phyloP scores from a whole-genome alignment of 1,140 invertebrate species.

The Cataglyphis hispanica region DNA sequence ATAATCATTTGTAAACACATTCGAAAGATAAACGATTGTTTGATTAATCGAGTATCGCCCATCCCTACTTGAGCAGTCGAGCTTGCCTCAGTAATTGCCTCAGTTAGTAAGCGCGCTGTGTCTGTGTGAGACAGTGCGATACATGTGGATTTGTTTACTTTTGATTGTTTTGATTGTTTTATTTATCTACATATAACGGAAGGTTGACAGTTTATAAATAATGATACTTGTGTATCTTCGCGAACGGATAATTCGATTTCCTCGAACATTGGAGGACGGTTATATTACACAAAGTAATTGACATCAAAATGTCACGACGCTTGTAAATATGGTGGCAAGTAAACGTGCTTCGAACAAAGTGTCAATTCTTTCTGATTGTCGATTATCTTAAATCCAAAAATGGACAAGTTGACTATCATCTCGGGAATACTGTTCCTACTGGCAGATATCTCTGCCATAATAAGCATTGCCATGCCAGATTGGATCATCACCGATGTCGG shows the following conservation, averaged over 20 bases:
- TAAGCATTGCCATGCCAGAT: conserved; percentile 97
- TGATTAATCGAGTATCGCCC: not conserved
- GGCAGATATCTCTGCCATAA: conserved; percentile 97
- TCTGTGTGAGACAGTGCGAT: too few species aligned
- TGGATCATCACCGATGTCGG: conserved; percentile 98
- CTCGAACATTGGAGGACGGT: not conserved
- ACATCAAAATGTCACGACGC: not conserved
- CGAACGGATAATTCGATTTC: not conserved
- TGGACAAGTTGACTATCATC: conserved; percentile 97
- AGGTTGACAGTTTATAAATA: not conserved
- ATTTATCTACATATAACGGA: too few species aligned
- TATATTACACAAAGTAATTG: not conserved
- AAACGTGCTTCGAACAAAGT: not conserved
- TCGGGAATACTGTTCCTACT: conserved; percentile 96
- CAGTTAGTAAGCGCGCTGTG: not conserved
- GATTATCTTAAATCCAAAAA: conserved; percentile 81
- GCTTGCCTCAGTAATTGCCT: not conserved
- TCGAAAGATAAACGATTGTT: not conserved
- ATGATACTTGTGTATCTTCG: not conserved
- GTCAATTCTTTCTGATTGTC: not conserved
- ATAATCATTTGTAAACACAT: not conserved
- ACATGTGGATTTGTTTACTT: not conserved
- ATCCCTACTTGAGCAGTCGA: not conserved
- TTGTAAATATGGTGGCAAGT: not conserved
- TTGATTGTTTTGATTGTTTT: not conserved